These are phyloP conservation scores for Candoia aspera DNA, from an alignment of 2,113 vertebrate genomes.

Conservation along the genomic window DNA sequence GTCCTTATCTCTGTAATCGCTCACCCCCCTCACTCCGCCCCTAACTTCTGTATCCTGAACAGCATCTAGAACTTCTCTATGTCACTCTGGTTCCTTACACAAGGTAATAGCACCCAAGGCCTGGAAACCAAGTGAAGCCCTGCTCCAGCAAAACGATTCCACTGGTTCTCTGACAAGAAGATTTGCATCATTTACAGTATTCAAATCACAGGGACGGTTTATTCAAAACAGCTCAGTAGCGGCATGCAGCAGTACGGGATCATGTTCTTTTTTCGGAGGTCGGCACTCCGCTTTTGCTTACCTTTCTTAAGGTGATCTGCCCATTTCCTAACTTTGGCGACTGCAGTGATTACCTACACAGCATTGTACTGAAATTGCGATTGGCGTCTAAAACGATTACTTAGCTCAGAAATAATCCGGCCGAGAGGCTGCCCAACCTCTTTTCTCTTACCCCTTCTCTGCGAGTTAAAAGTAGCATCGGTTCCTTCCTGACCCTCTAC, in stretches of 20 bases:
- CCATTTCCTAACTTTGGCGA: not conserved
- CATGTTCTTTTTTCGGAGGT: not conserved
- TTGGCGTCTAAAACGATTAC: not conserved
- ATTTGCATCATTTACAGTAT: not conserved
- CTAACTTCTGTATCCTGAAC: not conserved
- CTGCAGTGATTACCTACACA: not conserved
- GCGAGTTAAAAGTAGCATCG: not conserved
- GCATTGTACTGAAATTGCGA: not conserved
- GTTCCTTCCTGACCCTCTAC: not conserved
- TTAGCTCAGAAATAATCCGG: not conserved
- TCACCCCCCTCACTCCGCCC: not conserved
- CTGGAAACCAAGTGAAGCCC: not conserved
- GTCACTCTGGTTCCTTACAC: not conserved
- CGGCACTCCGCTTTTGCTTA: not conserved
- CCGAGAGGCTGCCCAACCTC: not conserved
- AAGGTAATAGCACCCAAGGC: not conserved
- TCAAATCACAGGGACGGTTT: not conserved
- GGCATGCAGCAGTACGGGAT: too few species aligned
- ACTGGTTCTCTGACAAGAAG: not conserved
- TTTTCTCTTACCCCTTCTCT: not conserved
- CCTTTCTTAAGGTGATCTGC: not conserved
- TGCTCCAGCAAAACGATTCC: not conserved
- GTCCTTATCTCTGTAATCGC: not conserved
- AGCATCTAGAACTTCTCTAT: not conserved
- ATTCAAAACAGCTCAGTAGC: not conserved